Percentiles rank a stretch among this genome's conserved stretches.
Evolutionary conservation across 2,113 vertebrate species (phyloP).

Genomic region (Chaenogobius annularis): DNA sequence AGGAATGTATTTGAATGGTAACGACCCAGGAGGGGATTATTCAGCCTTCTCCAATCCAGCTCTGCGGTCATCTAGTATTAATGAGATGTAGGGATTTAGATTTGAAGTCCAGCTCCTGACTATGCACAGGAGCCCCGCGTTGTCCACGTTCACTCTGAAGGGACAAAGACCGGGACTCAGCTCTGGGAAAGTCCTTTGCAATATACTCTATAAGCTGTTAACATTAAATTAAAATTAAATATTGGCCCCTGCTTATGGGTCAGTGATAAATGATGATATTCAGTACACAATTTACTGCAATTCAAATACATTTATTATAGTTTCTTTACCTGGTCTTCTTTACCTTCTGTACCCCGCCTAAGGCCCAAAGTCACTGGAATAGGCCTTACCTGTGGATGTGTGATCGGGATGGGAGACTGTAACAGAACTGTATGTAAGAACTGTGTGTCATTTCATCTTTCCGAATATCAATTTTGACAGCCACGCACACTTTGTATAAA

Average conservation of each 20-base stretch:
- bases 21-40: conserved; percentile 71
- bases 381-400: no score
- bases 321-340: no score
- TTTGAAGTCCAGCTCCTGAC: conserved; percentile 64
- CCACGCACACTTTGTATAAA: no score
- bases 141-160: conserved; percentile 59
- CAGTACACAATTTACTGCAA: neutral
- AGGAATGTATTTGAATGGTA: conserved; percentile 76
- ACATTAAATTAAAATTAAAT: neutral
- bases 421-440: no score
- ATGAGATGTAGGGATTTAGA: conserved; percentile 72
- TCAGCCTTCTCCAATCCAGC: conserved; percentile 58
- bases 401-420: neutral
- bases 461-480: no score
- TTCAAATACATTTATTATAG: neutral
- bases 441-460: no score
- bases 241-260: neutral
- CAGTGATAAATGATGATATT: neutral
- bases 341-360: no score
- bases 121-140: conserved; percentile 52
- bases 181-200: conserved; percentile 45
- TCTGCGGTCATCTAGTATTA: conserved; percentile 69
- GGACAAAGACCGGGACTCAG: conserved; percentile 53
- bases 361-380: no score
- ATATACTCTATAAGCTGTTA: conserved; percentile 34